Conservation (phyloP, 2,888 invertebrate species). For the Parapristionchus giblindavisi region DNA sequence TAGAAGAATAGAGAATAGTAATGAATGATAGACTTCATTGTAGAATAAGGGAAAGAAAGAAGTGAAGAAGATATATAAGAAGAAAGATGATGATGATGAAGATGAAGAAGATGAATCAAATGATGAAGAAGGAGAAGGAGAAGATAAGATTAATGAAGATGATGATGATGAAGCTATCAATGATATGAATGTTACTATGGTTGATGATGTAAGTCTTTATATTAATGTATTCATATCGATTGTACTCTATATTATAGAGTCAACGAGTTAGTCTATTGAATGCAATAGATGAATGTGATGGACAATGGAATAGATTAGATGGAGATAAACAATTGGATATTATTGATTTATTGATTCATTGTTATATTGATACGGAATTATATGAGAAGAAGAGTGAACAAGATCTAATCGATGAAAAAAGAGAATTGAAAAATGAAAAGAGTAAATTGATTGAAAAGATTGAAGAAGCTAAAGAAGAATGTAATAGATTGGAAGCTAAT, state of each 20-base stretch:
- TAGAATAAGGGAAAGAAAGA: not conserved
- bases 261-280: not conserved
- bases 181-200: not conserved
- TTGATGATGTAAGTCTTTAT: not conserved
- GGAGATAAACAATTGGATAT: not conserved
- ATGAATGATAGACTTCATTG: not conserved
- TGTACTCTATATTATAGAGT: not conserved
- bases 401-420: not conserved
- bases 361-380: not conserved
- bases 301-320: not conserved
- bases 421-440: not conserved
- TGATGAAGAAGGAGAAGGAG: not conserved
- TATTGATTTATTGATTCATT: slow-evolving; percentile 5
- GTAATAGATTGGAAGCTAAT: not conserved
- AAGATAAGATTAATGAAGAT: slow-evolving; percentile 1
- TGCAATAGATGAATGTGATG: slow-evolving; percentile 5
- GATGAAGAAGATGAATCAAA: not conserved
- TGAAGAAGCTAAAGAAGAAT: slow-evolving; percentile 2
- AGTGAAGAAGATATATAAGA: not conserved
- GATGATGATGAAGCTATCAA: not conserved
- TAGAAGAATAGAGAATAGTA: not conserved
- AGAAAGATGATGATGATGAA: not conserved
- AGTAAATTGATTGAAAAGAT: slow-evolving; percentile 7
- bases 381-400: not conserved
- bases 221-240: not conserved